These are phyloP conservation scores for Syngnathus rostellatus DNA, from an alignment of 2,797 vertebrate species.

Conservation along the genomic window DNA sequence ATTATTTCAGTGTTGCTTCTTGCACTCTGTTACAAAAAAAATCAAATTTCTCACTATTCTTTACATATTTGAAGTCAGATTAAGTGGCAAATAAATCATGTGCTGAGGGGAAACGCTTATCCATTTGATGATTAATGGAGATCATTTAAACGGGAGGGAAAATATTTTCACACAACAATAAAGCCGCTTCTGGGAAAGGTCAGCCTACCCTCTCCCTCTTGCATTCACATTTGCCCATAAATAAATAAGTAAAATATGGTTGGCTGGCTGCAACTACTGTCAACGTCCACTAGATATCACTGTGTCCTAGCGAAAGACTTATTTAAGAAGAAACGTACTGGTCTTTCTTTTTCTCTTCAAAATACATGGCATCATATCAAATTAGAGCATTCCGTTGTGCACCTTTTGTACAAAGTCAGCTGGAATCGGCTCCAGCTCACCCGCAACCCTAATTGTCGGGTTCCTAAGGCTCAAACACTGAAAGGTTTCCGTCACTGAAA, in stretches of 20 bases:
- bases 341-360: neutral
- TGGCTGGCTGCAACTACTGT: slow-evolving; percentile 20
- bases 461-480: neutral
- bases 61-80: neutral
- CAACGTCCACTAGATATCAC: slow-evolving; percentile 55
- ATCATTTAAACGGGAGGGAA: neutral
- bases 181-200: slow-evolving; percentile 24
- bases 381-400: too few species aligned
- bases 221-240: slow-evolving; percentile 30
- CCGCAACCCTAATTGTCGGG: neutral
- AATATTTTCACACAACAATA: slow-evolving; percentile 20
- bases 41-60: neutral
- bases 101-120: neutral
- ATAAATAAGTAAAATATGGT: slow-evolving; percentile 30
- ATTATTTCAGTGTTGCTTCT: neutral
- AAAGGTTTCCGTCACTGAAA: too few species aligned
- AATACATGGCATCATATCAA: too few species aligned
- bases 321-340: neutral
- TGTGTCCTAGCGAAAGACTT: slow-evolving; percentile 29
- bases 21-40: neutral
- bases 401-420: neutral
- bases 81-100: slow-evolving; percentile 1
- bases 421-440: neutral
- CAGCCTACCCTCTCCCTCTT: slow-evolving; percentile 17
- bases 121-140: neutral